A percentile compares a stretch with the other conserved stretches of the same genome.
Evolutionary conservation across 2,113 vertebrate genomes (phyloP).

Genomic region (Pelvicachromis taeniatus): DNA sequence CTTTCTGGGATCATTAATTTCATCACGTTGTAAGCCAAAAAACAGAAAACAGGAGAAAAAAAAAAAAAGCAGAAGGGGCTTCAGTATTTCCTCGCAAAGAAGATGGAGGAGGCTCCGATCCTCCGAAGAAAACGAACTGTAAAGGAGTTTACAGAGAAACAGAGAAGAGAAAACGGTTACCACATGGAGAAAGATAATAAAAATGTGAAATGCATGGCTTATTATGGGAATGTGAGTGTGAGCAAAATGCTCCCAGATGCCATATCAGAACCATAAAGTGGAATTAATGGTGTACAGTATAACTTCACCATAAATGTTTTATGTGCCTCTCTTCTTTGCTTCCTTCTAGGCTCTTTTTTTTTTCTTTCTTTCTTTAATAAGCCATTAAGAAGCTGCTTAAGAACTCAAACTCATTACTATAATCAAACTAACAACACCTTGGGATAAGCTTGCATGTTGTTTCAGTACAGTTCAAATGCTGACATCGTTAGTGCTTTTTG

Average conservation of each 20-base stretch:
- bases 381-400: not conserved
- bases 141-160: not conserved
- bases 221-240: not conserved
- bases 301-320: conserved; percentile 15
- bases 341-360: not conserved
- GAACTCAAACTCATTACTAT: not conserved
- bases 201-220: conserved; percentile 1
- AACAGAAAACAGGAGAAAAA: not conserved
- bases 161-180: not conserved
- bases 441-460: not conserved
- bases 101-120: not conserved
- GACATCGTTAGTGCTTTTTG: not conserved
- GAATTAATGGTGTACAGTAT: conserved; percentile 17
- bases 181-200: conserved; percentile 19
- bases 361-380: not conserved
- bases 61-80: not conserved
- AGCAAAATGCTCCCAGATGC: conserved; percentile 23
- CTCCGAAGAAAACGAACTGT: not conserved
- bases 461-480: not conserved
- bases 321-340: not conserved
- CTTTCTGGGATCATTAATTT: conserved; percentile 42
- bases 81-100: not conserved
- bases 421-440: not conserved
- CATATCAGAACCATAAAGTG: conserved; percentile 3
- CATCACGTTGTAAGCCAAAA: not conserved